Percentiles rank a stretch among this genome's conserved stretches.
phyloP scores from a whole-genome alignment of 2,888 invertebrate species.

The Myopa tessellatipennis region DNA sequence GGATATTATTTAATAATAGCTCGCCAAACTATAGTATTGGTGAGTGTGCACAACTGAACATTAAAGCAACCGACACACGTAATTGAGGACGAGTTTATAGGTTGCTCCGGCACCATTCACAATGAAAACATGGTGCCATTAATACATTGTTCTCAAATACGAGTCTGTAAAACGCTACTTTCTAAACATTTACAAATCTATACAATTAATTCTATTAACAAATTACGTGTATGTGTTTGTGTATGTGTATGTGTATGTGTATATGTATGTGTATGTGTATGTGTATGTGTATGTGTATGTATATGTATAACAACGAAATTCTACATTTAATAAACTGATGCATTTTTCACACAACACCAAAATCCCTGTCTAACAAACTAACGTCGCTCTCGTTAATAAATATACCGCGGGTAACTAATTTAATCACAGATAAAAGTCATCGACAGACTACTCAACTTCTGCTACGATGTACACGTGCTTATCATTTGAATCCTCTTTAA shows the following conservation, averaged over 20 bases:
- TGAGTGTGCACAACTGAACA: too few species aligned
- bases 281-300: not conserved
- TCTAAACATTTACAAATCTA: not conserved
- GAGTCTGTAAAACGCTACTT: too few species aligned
- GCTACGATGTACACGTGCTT: too few species aligned
- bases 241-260: too few species aligned
- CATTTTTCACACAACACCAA: not conserved
- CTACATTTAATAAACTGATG: not conserved
- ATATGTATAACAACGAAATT: not conserved
- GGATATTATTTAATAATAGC: too few species aligned
- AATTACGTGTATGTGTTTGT: too few species aligned
- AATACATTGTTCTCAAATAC: too few species aligned
- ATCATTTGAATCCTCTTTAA: too few species aligned
- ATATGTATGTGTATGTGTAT: not conserved
- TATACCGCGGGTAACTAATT: conserved; percentile 40
- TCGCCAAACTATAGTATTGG: too few species aligned
- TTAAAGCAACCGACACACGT: too few species aligned
- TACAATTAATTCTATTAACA: not conserved
- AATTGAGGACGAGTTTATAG: too few species aligned
- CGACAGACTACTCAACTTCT: not conserved
- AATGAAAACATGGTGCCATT: not conserved
- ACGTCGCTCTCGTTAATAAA: not conserved
- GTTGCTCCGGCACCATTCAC: not conserved
- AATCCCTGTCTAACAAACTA: not conserved
- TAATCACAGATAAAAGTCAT: conserved; percentile 58